A percentile compares a stretch with the other conserved stretches of the same genome.
These are phyloP conservation scores for Prionailurus viverrinus DNA, from an alignment of 2,113 vertebrate genomes.

Conservation along the genomic window DNA sequence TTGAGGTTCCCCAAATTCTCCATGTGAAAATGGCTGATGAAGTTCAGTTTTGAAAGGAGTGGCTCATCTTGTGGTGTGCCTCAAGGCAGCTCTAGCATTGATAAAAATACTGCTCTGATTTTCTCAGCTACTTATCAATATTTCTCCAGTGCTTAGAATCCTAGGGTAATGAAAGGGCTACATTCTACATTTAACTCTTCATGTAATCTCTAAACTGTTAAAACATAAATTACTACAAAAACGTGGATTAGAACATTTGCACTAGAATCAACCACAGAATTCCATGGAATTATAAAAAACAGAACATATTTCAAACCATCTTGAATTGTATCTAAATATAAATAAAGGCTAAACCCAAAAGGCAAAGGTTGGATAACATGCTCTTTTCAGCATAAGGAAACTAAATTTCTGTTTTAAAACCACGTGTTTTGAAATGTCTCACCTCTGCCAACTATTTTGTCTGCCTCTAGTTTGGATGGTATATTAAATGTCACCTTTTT, in stretches of 20 bases:
- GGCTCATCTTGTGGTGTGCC: background rate
- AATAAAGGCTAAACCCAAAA: background rate
- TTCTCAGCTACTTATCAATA: background rate
- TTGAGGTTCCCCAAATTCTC: background rate
- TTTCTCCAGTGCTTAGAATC: background rate
- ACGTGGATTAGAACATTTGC: background rate
- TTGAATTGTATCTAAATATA: background rate
- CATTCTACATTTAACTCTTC: background rate
- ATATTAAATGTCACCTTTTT: slow-evolving; percentile 82
- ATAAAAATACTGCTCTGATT: background rate
- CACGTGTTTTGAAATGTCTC: slow-evolving; percentile 76
- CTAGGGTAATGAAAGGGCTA: background rate
- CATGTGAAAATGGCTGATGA: background rate
- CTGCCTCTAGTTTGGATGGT: slow-evolving; percentile 84
- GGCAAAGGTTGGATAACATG: background rate
- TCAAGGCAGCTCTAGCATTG: background rate
- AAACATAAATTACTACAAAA: background rate
- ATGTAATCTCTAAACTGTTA: background rate
- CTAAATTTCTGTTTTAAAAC: background rate
- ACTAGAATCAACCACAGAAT: background rate
- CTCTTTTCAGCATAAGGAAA: background rate
- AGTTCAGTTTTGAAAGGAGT: background rate
- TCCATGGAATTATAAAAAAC: background rate
- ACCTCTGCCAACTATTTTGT: slow-evolving; percentile 87
- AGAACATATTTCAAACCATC: background rate